Evolutionary conservation across 1,140 invertebrate genomes (phyloP).

Genomic region (Tyrophagus putrescentiae): DNA sequence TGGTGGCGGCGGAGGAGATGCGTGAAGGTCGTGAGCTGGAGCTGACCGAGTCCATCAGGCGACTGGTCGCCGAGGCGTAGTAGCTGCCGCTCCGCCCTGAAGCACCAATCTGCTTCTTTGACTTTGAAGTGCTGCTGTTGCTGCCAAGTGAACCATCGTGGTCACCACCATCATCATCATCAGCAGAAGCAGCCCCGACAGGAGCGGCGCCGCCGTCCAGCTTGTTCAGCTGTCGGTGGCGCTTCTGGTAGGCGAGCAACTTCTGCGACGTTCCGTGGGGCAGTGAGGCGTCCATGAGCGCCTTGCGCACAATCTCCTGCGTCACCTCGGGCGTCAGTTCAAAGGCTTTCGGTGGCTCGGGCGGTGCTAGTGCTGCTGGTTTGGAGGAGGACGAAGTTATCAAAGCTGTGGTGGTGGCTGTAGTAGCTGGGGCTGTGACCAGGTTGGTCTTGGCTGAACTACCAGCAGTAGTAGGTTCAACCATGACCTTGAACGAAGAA

Average conservation of each 20-base stretch:
- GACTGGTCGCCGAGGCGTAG: too few relatives aligned
- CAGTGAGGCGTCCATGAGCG: conserved; percentile 45
- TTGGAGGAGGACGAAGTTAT: not conserved
- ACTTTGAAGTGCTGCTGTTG: too few relatives aligned
- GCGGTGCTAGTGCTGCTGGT: not conserved
- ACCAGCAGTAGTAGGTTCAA: conserved; percentile 4
- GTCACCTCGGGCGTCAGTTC: conserved; percentile 71
- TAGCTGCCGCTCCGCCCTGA: too few relatives aligned
- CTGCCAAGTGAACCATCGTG: too few relatives aligned
- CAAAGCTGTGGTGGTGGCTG: too few relatives aligned
- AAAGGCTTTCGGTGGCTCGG: conserved; percentile 36
- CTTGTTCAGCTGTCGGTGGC: conserved; percentile 44
- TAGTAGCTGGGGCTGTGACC: not conserved
- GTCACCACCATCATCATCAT: conserved; percentile 1
- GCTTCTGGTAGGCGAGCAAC: conserved; percentile 64
- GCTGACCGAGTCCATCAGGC: too few relatives aligned
- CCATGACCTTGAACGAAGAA: not conserved
- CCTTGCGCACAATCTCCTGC: conserved; percentile 50
- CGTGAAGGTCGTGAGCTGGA: too few relatives aligned
- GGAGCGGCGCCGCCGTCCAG: too few relatives aligned
- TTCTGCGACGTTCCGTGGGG: conserved; percentile 87
- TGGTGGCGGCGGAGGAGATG: too few relatives aligned
- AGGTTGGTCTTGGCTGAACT: not conserved
- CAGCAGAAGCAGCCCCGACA: too few relatives aligned
- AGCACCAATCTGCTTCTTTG: too few relatives aligned